phyloP scores from a whole-genome alignment of 2,797 vertebrate species.

The Tenualosa ilisha region DNA sequence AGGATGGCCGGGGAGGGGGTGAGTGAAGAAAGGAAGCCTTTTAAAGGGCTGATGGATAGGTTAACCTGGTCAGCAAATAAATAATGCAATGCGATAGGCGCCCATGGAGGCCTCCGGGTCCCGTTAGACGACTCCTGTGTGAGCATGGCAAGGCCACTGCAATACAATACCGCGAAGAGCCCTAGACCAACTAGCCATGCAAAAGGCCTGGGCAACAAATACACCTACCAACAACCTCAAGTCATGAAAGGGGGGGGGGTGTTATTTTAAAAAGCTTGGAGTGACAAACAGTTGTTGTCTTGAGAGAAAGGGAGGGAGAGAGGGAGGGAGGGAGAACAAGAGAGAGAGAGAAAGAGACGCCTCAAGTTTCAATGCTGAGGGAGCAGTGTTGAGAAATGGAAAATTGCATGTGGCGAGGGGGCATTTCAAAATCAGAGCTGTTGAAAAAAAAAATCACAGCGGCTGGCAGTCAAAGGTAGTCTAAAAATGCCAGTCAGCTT shows the following conservation, averaged over 20 bases:
- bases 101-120: slow-evolving; percentile 44
- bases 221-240: background rate
- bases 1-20: slow-evolving; percentile 45
- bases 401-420: slow-evolving; percentile 30
- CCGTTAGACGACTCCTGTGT: slow-evolving; percentile 45
- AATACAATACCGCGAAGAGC: background rate
- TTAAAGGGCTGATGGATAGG: slow-evolving; percentile 55
- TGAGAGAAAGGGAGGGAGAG: background rate
- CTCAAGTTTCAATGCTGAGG: background rate
- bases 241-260: background rate
- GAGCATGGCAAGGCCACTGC: slow-evolving; percentile 46
- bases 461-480: background rate
- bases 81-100: slow-evolving; percentile 64
- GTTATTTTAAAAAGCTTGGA: background rate
- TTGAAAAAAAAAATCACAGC: slow-evolving; percentile 1
- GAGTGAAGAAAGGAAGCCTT: slow-evolving; percentile 58
- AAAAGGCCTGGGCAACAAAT: slow-evolving; percentile 12
- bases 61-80: slow-evolving; percentile 50
- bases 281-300: slow-evolving; percentile 34
- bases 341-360: background rate
- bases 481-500: slow-evolving; percentile 34
- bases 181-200: background rate
- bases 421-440: slow-evolving; percentile 12
- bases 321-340: background rate
- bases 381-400: slow-evolving; percentile 13